These are phyloP conservation scores for Athene noctua DNA, from an alignment of 2,113 vertebrate genomes.

Conservation along the genomic window DNA sequence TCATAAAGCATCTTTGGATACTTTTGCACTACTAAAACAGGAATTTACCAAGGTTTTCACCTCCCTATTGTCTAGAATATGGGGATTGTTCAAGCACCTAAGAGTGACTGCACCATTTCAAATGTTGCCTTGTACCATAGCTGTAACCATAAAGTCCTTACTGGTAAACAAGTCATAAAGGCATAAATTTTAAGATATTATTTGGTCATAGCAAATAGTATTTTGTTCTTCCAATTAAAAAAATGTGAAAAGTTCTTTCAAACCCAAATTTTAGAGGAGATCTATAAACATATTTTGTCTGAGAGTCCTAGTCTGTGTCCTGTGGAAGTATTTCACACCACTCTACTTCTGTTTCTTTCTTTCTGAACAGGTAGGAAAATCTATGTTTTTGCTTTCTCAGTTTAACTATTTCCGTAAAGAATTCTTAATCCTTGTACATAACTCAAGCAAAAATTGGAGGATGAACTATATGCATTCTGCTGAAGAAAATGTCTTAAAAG, in stretches of 20 bases:
- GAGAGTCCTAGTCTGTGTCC: neutral
- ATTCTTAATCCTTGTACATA: neutral
- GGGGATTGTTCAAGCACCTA: neutral
- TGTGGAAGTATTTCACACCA: neutral
- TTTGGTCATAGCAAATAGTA: neutral
- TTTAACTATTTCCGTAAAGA: neutral
- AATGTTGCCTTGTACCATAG: neutral
- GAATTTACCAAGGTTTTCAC: neutral
- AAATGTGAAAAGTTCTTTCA: neutral
- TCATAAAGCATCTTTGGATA: neutral
- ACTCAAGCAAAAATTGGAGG: neutral
- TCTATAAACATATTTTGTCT: neutral
- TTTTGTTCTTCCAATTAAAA: neutral
- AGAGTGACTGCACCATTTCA: neutral
- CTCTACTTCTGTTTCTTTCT: neutral
- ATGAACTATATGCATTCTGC: neutral
- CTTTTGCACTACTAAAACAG: neutral
- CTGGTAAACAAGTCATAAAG: neutral
- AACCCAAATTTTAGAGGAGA: neutral
- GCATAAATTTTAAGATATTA: neutral
- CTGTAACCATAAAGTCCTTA: neutral
- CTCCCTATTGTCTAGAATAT: neutral
- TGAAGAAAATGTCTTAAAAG: neutral
- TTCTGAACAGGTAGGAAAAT: neutral
- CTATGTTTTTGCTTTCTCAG: neutral